phyloP scores from a whole-genome alignment of 2,113 vertebrate genomes.

The Calidris pygmaea region DNA sequence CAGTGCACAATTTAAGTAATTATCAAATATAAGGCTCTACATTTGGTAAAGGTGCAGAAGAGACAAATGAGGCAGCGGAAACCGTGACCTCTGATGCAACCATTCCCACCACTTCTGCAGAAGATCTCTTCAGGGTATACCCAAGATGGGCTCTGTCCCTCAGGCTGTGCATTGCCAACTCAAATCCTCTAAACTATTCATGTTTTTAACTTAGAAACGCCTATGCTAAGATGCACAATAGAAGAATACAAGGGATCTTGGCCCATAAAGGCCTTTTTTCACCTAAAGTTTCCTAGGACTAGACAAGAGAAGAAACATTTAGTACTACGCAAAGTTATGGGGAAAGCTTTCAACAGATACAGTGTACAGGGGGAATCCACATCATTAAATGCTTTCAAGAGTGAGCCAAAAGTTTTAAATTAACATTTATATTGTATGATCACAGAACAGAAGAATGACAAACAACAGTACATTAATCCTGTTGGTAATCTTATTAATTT shows the following conservation, averaged over 20 bases:
- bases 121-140: not conserved
- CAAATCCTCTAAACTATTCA: not conserved
- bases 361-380: not conserved
- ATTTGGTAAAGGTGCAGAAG: not conserved
- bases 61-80: not conserved
- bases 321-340: not conserved
- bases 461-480: conserved; percentile 6
- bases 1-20: not conserved
- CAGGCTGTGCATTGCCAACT: not conserved
- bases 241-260: not conserved
- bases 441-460: not conserved
- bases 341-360: not conserved
- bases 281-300: not conserved
- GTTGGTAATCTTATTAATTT: not conserved
- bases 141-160: not conserved
- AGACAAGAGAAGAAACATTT: not conserved
- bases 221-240: not conserved
- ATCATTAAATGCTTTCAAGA: not conserved
- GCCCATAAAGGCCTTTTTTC: not conserved
- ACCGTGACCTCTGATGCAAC: not conserved
- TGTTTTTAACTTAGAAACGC: not conserved
- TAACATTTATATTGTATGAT: not conserved
- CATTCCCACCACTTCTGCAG: not conserved
- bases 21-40: not conserved
- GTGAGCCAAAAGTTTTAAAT: not conserved